phyloP scores from a whole-genome alignment of 2,797 vertebrate species.

The Thunnus albacares region DNA sequence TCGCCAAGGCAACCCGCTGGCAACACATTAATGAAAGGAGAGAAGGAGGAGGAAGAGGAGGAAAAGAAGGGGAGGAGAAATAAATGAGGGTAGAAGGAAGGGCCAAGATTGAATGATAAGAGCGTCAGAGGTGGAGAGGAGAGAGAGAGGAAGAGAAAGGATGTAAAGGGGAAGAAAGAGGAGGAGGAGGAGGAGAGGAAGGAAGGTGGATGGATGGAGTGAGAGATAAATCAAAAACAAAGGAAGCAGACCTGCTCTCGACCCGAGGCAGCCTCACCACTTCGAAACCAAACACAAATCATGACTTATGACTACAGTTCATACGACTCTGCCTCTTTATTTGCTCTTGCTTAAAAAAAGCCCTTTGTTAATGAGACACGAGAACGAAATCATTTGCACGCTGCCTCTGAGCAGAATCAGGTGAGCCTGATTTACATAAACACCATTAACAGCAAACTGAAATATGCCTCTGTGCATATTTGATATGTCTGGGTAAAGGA shows the following conservation, averaged over 20 bases:
- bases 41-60: constrained; percentile 51
- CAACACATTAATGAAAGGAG: constrained; percentile 63
- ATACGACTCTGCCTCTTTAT: constrained; percentile 7
- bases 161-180: neutral
- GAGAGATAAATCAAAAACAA: constrained; percentile 34
- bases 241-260: constrained; percentile 23
- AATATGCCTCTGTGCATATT: neutral
- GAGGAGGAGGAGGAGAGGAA: neutral
- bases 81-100: neutral
- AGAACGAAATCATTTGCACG: neutral
- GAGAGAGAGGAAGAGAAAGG: neutral
- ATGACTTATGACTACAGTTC: neutral
- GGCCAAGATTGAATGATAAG: constrained; percentile 32
- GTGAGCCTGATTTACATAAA: constrained; percentile 4
- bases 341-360: neutral
- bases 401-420: constrained; percentile 4
- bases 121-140: constrained; percentile 21
- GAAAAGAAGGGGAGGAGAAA: constrained; percentile 29
- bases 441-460: neutral
- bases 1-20: constrained; percentile 64
- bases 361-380: neutral
- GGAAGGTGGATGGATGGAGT: constrained; percentile 21
- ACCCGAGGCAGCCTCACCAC: constrained; percentile 1
- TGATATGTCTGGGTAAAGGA: neutral
- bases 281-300: constrained; percentile 22